These are phyloP conservation scores for Reticulitermes lucifugus DNA, from an alignment of 2,888 invertebrate species.

Conservation along the genomic window DNA sequence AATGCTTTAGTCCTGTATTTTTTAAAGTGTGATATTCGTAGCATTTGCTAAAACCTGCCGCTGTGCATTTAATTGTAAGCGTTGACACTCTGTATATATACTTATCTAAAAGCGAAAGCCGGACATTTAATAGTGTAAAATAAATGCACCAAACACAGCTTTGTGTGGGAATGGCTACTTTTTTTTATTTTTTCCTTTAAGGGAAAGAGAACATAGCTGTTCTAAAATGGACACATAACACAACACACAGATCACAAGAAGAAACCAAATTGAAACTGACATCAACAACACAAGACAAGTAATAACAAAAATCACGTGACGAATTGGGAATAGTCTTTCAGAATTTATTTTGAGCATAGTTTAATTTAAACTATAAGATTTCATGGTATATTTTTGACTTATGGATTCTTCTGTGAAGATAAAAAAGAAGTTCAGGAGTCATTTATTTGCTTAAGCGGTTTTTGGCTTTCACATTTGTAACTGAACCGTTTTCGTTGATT, in stretches of 20 bases:
- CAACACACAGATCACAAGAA: constrained; percentile 25
- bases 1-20: background rate
- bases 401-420: background rate
- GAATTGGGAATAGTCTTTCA: background rate
- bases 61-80: background rate
- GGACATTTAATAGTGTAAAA: too few relatives aligned
- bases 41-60: background rate
- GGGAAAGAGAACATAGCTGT: constrained; percentile 33
- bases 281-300: background rate
- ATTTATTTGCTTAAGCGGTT: constrained; percentile 49
- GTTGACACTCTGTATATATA: background rate
- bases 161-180: constrained; percentile 26
- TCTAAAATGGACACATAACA: constrained; percentile 19
- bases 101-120: background rate
- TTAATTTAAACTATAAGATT: background rate
- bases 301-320: background rate
- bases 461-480: constrained; percentile 41
- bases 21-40: too few relatives aligned
- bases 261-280: background rate
- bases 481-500: constrained; percentile 57
- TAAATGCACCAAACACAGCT: background rate
- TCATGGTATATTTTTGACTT: background rate
- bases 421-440: background rate
- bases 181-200: constrained; percentile 21
- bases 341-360: constrained; percentile 3